A percentile compares a stretch with the other conserved stretches of the same genome.
Evolutionary conservation across 1,140 invertebrate species (phyloP).

Genomic region (Drosophila tropicalis): DNA sequence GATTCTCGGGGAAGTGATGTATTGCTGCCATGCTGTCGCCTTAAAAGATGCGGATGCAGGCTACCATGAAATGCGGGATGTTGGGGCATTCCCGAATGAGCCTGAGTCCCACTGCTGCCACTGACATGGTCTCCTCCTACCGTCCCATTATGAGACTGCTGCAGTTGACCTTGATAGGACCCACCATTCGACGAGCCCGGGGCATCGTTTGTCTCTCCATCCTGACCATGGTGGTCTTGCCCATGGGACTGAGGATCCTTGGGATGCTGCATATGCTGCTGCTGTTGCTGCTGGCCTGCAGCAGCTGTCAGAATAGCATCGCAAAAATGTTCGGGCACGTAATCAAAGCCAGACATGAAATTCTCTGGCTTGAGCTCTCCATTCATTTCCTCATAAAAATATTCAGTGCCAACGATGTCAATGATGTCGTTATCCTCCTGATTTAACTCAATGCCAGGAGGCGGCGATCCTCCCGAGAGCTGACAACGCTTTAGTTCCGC

Average conservation of each 20-base stretch:
- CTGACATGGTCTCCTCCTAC: slow-evolving; percentile 53
- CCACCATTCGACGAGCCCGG: slow-evolving; percentile 76
- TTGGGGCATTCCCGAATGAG: slow-evolving; percentile 68
- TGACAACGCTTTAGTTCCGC: slow-evolving; percentile 79
- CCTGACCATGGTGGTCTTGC: slow-evolving; percentile 77
- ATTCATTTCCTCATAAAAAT: slow-evolving; percentile 82
- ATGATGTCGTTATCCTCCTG: slow-evolving; percentile 82
- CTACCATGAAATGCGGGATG: slow-evolving; percentile 75
- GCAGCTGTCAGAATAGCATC: slow-evolving; percentile 79
- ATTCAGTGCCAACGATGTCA: slow-evolving; percentile 79
- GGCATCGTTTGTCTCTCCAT: slow-evolving; percentile 76
- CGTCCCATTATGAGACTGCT: slow-evolving; percentile 64
- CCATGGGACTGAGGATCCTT: slow-evolving; percentile 54
- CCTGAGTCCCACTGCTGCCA: slow-evolving; percentile 44
- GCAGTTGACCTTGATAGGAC: slow-evolving; percentile 70
- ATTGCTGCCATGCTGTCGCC: slow-evolving; percentile 60
- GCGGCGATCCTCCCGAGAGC: slow-evolving; percentile 75
- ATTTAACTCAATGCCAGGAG: slow-evolving; percentile 76
- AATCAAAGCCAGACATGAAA: slow-evolving; percentile 79
- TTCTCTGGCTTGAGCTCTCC: slow-evolving; percentile 79
- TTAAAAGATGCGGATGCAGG: slow-evolving; percentile 72
- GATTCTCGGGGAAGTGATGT: slow-evolving; percentile 58
- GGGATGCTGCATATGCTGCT: slow-evolving; percentile 64
- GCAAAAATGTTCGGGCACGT: slow-evolving; percentile 78
- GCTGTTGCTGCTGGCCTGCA: slow-evolving; percentile 72